phyloP scores from a whole-genome alignment of 2,797 vertebrate species.

The Neosalanx taihuensis region DNA sequence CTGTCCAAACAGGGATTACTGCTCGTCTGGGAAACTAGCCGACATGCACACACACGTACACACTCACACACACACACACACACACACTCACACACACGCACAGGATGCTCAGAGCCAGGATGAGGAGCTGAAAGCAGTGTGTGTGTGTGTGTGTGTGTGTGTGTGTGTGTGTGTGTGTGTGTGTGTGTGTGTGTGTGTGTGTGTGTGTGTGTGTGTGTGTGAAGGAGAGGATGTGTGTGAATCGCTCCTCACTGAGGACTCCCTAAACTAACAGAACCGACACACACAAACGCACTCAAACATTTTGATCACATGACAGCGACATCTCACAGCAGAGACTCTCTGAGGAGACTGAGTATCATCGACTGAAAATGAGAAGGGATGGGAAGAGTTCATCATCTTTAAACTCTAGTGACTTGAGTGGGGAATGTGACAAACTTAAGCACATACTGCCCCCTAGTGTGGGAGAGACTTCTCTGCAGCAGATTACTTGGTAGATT shows the following conservation, averaged over 20 bases:
- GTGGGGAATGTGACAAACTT: neutral
- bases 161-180: too few relatives aligned
- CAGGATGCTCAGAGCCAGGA: too few relatives aligned
- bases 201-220: too few relatives aligned
- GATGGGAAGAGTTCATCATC: neutral
- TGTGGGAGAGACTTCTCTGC: neutral
- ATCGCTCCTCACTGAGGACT: neutral
- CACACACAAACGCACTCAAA: neutral
- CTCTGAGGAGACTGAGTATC: neutral
- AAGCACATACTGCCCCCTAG: slow-evolving; percentile 10
- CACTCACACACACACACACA: too few relatives aligned
- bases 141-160: too few relatives aligned
- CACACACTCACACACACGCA: neutral
- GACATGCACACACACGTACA: neutral
- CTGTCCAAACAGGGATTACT: neutral
- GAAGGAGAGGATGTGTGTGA: neutral
- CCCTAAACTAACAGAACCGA: slow-evolving; percentile 1
- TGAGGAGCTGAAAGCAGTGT: neutral
- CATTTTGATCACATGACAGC: neutral
- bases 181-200: too few relatives aligned
- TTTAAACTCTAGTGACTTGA: neutral
- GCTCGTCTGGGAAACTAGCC: neutral
- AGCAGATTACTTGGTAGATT: neutral
- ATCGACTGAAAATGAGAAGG: neutral
- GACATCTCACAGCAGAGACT: neutral